Conservation (phyloP, 2,113 vertebrate species). For the Sprattus sprattus region DNA sequence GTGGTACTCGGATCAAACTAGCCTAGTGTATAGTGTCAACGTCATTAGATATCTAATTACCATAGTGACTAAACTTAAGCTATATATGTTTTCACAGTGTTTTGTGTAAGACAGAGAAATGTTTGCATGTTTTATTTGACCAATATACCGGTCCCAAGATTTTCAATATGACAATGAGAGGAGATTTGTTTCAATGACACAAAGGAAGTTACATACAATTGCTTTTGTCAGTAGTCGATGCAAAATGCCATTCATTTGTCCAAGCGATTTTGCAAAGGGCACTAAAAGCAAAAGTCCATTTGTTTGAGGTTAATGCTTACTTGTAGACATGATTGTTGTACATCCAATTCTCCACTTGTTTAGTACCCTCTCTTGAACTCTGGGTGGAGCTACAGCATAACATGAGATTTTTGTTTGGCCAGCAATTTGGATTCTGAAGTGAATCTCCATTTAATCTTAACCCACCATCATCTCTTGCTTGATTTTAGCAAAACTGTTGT, state of each 20-base stretch:
- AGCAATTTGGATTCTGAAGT: not conserved
- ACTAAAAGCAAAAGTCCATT: not conserved
- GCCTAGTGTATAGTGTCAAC: too few relatives aligned
- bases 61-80: too few relatives aligned
- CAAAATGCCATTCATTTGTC: not conserved
- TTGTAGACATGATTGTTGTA: not conserved
- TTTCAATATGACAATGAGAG: too few relatives aligned
- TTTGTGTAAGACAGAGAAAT: not conserved
- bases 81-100: too few relatives aligned
- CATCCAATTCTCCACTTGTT: not conserved
- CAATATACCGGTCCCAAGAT: too few relatives aligned
- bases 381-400: not conserved
- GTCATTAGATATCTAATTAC: too few relatives aligned
- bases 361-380: slow-evolving; percentile 3
- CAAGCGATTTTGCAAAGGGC: not conserved
- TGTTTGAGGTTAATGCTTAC: not conserved
- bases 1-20: too few relatives aligned
- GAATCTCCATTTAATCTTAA: not conserved
- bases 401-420: not conserved
- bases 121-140: not conserved
- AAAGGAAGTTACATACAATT: not conserved
- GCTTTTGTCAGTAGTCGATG: not conserved
- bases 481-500: not conserved
- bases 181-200: too few relatives aligned
- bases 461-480: not conserved